Conservation (phyloP, 2,888 invertebrate species). For the Drymonia ruficornis region DNA sequence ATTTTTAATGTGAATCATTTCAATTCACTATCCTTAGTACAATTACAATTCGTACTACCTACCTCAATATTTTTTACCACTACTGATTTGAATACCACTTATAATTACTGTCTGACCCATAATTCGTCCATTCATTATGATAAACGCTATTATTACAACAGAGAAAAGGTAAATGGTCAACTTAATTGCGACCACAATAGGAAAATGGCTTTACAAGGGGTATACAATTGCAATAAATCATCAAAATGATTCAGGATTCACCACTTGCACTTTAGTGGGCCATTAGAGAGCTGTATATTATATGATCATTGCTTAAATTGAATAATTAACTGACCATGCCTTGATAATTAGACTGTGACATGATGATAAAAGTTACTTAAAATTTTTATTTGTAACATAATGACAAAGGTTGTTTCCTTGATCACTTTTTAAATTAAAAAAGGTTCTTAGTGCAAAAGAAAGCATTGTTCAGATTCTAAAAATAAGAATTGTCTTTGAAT, state of each 20-base stretch:
- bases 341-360: slow-evolving; percentile 38
- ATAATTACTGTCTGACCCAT: too few relatives aligned
- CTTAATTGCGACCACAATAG: neutral
- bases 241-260: neutral
- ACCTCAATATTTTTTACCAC: too few relatives aligned
- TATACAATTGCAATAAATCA: neutral
- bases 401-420: neutral
- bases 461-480: slow-evolving; percentile 1
- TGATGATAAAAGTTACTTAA: slow-evolving; percentile 4
- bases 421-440: neutral
- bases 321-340: slow-evolving; percentile 19
- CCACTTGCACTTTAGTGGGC: neutral
- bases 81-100: too few relatives aligned
- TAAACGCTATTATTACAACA: too few relatives aligned
- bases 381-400: slow-evolving; percentile 16
- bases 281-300: slow-evolving; percentile 27
- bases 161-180: neutral
- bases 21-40: too few relatives aligned
- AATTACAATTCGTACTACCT: too few relatives aligned
- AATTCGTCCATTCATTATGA: too few relatives aligned
- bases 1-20: too few relatives aligned
- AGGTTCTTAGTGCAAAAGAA: neutral
- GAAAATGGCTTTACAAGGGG: neutral
- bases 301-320: slow-evolving; percentile 31
- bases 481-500: neutral